Percentiles rank a stretch among this genome's conserved stretches.
Evolutionary conservation across 2,888 invertebrate genomes (phyloP).

Genomic region (Torymus aiolomorphi): DNA sequence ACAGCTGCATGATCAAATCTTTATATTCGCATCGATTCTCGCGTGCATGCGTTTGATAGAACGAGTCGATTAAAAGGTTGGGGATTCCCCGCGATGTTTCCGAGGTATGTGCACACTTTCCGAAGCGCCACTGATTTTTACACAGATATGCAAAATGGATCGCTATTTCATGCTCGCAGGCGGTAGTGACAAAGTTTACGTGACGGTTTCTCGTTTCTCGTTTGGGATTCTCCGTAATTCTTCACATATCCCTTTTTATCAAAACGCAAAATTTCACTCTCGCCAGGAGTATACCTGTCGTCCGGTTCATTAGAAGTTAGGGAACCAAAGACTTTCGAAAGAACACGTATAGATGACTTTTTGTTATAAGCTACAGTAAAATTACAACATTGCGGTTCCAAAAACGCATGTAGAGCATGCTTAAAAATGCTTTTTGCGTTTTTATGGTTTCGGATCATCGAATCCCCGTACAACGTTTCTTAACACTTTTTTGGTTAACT

Average conservation of each 20-base stretch:
- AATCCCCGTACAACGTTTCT: no score
- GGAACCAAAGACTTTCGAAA: constrained; percentile 32
- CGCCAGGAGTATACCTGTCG: not conserved
- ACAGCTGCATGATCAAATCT: constrained; percentile 29
- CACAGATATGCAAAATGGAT: constrained; percentile 19
- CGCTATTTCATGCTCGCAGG: not conserved
- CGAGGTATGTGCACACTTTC: no score
- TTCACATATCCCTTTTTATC: not conserved
- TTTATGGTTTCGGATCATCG: no score
- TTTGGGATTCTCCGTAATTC: not conserved
- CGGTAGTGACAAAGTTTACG: no score
- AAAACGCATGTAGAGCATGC: no score
- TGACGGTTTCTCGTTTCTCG: not conserved
- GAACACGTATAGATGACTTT: constrained; percentile 9
- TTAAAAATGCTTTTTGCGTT: no score
- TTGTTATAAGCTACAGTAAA: not conserved
- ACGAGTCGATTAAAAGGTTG: no score
- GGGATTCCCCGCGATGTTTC: no score
- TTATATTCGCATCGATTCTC: constrained; percentile 42
- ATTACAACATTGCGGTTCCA: not conserved
- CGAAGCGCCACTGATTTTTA: constrained; percentile 30
- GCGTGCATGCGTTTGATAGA: not conserved
- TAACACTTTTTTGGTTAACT: no score
- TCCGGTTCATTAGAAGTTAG: not conserved
- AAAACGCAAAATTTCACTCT: constrained; percentile 20